A percentile compares a stretch with the other conserved stretches of the same genome.
phyloP scores from a whole-genome alignment of 2,113 vertebrate species.

The Toxostoma redivivum region DNA sequence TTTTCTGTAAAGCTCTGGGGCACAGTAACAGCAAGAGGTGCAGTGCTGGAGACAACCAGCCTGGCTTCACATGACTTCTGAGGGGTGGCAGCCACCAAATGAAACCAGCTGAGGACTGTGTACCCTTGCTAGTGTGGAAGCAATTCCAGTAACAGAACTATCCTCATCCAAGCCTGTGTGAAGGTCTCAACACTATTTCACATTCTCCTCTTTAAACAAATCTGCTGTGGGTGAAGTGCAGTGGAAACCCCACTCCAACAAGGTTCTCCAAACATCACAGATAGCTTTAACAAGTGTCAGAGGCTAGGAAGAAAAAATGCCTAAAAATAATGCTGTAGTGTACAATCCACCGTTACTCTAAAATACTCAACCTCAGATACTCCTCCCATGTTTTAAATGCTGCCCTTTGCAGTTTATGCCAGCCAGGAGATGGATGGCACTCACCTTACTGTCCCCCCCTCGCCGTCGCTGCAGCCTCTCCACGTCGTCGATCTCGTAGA shows the following conservation, averaged over 20 bases:
- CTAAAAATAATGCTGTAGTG: neutral
- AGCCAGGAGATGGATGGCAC: neutral
- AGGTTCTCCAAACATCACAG: neutral
- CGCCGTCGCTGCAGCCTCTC: constrained; percentile 89
- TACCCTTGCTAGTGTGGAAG: accelerated
- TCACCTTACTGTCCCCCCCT: constrained; percentile 83
- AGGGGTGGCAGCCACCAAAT: neutral
- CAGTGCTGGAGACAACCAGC: neutral
- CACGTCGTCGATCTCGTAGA: constrained; percentile 98
- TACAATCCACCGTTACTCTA: neutral
- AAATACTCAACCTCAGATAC: neutral
- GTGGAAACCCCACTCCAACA: neutral
- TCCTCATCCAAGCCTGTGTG: neutral
- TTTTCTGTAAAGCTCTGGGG: neutral
- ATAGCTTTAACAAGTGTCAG: neutral
- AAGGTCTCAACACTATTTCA: neutral
- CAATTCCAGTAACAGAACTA: neutral
- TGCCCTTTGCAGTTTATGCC: neutral
- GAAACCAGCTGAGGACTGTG: neutral
- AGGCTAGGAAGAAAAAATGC: neutral
- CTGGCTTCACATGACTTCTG: neutral
- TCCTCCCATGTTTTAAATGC: neutral
- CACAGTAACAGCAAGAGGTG: neutral
- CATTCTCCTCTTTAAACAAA: neutral
- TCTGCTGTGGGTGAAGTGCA: neutral